Base-by-base conservation (phyloP, 2,113 vertebrate species). In the Brachypodius melanocephalos region DNA sequence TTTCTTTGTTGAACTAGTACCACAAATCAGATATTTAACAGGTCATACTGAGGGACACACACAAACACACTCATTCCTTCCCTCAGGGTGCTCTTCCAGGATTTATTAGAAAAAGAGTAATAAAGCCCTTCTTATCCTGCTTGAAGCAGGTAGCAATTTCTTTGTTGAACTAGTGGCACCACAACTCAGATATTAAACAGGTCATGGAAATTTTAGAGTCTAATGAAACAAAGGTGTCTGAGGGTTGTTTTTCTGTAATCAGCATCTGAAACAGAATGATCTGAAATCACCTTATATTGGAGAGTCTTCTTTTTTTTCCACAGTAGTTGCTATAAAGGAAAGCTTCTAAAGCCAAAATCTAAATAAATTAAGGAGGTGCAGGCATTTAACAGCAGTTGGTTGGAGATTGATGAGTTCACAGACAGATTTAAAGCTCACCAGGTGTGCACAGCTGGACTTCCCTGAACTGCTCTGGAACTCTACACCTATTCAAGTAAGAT, bases 381-480 rank as follows among this genome's bases (percentile, higher is more conserved):
- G 65, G 81, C 71, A 96, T 58, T 55, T 65, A 94, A 84, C 12
- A 94, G 81, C 36, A 69, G 81, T 58, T 68, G 58, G 58, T 43
- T 62, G 52, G 88, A 90, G 89, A 94, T 58, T 95, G 77, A 96
- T 95, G 77, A 84, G 43, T 61, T 94, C 78, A 91, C 42, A 93
- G 94, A 96, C 78, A 96, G 95, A 97, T 97, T 96, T 96, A 97
- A 90, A 87, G 90, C 91, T 69, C 28, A 43, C 71, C 71, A 89
- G 85, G 92, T 96, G 79, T 62, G 80, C 90, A 89, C 89, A 96
- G 95, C 93, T 96, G 95, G 89, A 52, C 31, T 72, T 85, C 95
- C 88, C 46, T 87, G 51, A 51, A 88, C 32, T 74, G 87, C 51
- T 97, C 89, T 71, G 74, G 93, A 96, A 94, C 73, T 83, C 93